Percentiles rank a stretch among this genome's conserved stretches.
Evolutionary conservation across 2,888 invertebrate species (phyloP).

Genomic region (Archips xylosteana): DNA sequence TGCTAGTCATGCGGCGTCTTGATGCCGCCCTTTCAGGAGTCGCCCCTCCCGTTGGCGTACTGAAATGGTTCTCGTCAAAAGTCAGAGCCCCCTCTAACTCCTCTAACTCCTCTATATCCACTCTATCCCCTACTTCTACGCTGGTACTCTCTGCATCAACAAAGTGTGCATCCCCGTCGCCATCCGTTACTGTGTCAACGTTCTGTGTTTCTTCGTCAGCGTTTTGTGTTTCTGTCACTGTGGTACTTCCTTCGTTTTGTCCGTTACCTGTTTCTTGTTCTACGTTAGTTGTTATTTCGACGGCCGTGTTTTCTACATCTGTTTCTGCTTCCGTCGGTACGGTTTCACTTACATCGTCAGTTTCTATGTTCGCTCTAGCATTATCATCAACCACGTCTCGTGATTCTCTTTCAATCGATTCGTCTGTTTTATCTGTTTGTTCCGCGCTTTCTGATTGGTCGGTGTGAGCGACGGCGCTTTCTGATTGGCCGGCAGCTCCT

Average conservation of each 20-base stretch:
- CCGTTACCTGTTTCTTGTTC: not conserved
- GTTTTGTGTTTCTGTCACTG: not conserved
- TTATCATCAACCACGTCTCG: not conserved
- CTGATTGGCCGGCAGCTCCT: conserved; percentile 23
- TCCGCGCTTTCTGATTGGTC: conserved; percentile 21
- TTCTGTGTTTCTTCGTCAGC: not conserved
- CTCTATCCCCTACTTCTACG: conserved; percentile 47
- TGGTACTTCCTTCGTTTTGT: not conserved
- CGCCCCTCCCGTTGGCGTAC: conserved; percentile 72
- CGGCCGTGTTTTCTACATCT: not conserved
- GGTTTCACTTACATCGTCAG: conserved; percentile 30
- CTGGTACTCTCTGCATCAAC: conserved; percentile 31
- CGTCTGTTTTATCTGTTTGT: conserved; percentile 12
- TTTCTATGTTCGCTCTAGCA: conserved; percentile 32
- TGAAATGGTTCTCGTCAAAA: conserved; percentile 83
- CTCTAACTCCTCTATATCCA: conserved; percentile 39
- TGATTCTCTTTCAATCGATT: not conserved
- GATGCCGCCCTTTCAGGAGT: conserved; percentile 55
- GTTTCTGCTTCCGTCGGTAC: conserved; percentile 36
- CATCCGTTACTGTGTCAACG: not conserved
- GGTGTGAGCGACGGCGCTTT: conserved; percentile 4
- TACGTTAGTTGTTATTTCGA: not conserved
- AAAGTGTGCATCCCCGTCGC: not conserved
- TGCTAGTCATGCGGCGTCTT: conserved; percentile 60
- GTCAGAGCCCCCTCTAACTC: conserved; percentile 62